Evolutionary conservation across 2,113 vertebrate genomes (phyloP).

Genomic region (Anoplopoma fimbria): DNA sequence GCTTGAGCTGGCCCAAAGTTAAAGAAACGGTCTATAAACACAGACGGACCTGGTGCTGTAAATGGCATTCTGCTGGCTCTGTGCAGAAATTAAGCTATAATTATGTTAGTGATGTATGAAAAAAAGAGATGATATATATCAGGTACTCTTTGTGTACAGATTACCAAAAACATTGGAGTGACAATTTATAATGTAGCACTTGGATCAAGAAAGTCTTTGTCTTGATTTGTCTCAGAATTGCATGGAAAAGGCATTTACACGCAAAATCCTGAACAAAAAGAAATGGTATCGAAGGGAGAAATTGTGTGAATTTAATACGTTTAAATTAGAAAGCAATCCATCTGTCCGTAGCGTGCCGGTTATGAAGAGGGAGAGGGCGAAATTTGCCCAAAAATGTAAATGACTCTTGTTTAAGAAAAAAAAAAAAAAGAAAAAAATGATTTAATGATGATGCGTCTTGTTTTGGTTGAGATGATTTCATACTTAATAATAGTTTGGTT

Average conservation of each 20-base stretch:
- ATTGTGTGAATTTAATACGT: background rate
- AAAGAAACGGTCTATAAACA: slow-evolving; percentile 43
- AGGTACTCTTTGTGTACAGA: slow-evolving; percentile 76
- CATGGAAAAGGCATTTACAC: slow-evolving; percentile 7
- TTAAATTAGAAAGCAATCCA: slow-evolving; percentile 6
- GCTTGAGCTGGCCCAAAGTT: slow-evolving; percentile 70
- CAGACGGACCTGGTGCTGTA: slow-evolving; percentile 38
- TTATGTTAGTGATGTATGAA: slow-evolving; percentile 57
- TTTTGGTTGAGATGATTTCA: slow-evolving; percentile 65
- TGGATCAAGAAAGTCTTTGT: slow-evolving; percentile 66
- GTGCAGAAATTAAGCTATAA: slow-evolving; percentile 73
- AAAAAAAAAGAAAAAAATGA: slow-evolving; percentile 8
- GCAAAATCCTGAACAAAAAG: slow-evolving; percentile 10
- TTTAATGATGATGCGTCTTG: slow-evolving; percentile 30
- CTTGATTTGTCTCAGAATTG: slow-evolving; percentile 43
- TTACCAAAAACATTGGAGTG: slow-evolving; percentile 52
- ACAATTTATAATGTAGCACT: slow-evolving; percentile 80
- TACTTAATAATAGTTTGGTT: slow-evolving; percentile 60
- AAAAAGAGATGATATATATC: slow-evolving; percentile 50
- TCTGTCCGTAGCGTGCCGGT: slow-evolving; percentile 27
- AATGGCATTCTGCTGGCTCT: slow-evolving; percentile 48
- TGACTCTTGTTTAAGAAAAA: background rate
- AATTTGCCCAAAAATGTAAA: slow-evolving; percentile 28
- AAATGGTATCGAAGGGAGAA: slow-evolving; percentile 3
- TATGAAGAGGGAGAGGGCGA: slow-evolving; percentile 31